phyloP scores from a whole-genome alignment of 2,888 invertebrate species.

The Caenorhabditis zanzibari region DNA sequence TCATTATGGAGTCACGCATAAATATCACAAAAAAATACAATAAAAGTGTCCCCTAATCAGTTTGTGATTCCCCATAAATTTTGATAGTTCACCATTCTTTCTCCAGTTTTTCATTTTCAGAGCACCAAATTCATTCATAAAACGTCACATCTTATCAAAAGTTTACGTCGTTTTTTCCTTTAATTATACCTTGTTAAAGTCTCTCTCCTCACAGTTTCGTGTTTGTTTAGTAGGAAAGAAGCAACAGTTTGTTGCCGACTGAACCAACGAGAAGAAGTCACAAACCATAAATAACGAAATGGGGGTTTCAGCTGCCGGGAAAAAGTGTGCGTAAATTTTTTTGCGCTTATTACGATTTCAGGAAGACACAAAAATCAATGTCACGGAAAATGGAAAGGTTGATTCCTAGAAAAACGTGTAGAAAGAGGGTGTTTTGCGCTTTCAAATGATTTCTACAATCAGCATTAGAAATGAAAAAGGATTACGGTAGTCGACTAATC shows the following conservation, averaged over 20 bases:
- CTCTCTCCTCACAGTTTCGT: conserved; percentile 13
- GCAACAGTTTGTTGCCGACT: conserved; percentile 12
- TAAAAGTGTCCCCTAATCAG: conserved; percentile 19
- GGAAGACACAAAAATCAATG: neutral
- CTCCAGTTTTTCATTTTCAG: neutral
- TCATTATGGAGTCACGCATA: neutral
- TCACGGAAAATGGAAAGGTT: no score
- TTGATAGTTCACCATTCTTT: conserved; percentile 16
- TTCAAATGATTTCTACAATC: no score
- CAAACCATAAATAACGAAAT: conserved; percentile 39
- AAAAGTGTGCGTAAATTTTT: neutral
- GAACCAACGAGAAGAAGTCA: conserved; percentile 4
- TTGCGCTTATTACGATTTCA: neutral
- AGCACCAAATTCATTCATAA: conserved; percentile 22
- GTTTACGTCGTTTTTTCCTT: conserved; percentile 15
- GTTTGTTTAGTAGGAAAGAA: conserved; percentile 29
- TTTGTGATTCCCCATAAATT: conserved; percentile 38
- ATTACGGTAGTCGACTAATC: conserved; percentile 3
- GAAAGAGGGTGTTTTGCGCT: no score
- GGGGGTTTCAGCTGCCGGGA: neutral
- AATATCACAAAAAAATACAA: neutral
- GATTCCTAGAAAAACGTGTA: no score
- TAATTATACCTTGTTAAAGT: conserved; percentile 17
- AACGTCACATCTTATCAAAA: conserved; percentile 48
- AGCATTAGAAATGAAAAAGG: no score